Percentiles rank a stretch among this genome's conserved stretches.
These are phyloP conservation scores for Porites lutea DNA, from an alignment of 64 coral and sea anemone species.

Conservation along the genomic window DNA sequence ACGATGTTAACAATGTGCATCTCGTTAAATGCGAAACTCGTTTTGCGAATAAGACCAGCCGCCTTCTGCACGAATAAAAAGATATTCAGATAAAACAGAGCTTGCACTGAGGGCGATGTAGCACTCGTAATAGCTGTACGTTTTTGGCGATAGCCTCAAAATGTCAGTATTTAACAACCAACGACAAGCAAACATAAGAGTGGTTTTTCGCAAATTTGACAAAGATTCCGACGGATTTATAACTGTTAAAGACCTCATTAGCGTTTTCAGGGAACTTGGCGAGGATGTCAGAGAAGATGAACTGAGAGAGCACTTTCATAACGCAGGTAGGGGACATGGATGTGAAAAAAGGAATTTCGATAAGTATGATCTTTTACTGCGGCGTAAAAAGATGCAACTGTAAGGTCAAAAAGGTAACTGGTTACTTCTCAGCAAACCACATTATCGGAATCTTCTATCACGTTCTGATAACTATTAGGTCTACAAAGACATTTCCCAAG, in stretches of 20 bases:
- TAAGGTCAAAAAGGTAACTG: too few relatives aligned
- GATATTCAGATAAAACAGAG: neutral
- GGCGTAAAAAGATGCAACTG: too few relatives aligned
- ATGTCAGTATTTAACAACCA: neutral
- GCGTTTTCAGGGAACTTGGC: slow-evolving; percentile 67
- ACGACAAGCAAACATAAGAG: slow-evolving; percentile 31
- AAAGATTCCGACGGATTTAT: slow-evolving; percentile 72
- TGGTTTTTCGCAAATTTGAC: slow-evolving; percentile 67
- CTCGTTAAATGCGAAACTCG: slow-evolving; percentile 17
- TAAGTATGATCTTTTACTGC: too few relatives aligned
- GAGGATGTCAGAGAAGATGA: slow-evolving; percentile 71
- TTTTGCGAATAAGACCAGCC: neutral
- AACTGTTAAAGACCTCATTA: slow-evolving; percentile 51
- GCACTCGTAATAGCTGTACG: neutral
- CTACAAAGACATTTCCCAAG: too few relatives aligned
- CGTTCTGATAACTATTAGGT: too few relatives aligned
- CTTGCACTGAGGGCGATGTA: neutral
- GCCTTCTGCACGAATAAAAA: neutral
- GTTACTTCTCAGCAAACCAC: too few relatives aligned
- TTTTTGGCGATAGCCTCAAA: neutral
- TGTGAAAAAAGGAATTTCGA: too few relatives aligned
- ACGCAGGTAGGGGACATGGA: neutral
- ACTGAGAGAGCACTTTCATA: slow-evolving; percentile 47
- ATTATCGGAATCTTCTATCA: too few relatives aligned
- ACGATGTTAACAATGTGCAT: neutral